A percentile compares a stretch with the other conserved stretches of the same genome.
Evolutionary conservation across 2,797 vertebrate genomes (phyloP).

Genomic region (Momotus momota): DNA sequence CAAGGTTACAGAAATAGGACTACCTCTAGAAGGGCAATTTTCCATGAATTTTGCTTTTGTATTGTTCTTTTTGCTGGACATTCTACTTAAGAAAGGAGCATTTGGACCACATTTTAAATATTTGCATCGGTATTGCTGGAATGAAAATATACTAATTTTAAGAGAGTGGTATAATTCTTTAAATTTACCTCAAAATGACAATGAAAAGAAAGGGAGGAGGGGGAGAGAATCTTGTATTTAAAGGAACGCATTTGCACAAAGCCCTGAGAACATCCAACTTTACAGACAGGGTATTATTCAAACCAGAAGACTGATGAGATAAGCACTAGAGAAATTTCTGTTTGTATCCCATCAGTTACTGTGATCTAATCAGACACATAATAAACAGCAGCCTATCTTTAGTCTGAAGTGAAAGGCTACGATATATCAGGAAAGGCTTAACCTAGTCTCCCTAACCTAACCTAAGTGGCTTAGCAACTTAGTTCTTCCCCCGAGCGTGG

Average conservation of each 20-base stretch:
- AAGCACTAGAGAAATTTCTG: not conserved
- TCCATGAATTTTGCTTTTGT: not conserved
- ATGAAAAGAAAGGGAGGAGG: not conserved
- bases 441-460: not conserved
- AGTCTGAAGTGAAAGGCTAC: not conserved
- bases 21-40: not conserved
- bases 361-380: not conserved
- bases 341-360: not conserved
- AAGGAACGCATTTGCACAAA: not conserved
- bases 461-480: slow-evolving; percentile 58
- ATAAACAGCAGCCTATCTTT: not conserved
- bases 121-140: not conserved
- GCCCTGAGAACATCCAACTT: not conserved
- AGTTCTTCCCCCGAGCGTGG: not conserved
- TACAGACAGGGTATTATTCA: not conserved
- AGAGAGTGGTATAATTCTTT: not conserved
- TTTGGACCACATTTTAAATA: not conserved
- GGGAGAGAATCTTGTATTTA: not conserved
- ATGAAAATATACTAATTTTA: not conserved
- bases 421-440: slow-evolving; percentile 38
- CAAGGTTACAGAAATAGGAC: not conserved
- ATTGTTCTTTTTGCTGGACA: not conserved
- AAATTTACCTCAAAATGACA: not conserved
- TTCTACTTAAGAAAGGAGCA: not conserved
- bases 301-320: not conserved